Conservation (phyloP, 1,140 invertebrate species). For the Melitaea cinxia region DNA sequence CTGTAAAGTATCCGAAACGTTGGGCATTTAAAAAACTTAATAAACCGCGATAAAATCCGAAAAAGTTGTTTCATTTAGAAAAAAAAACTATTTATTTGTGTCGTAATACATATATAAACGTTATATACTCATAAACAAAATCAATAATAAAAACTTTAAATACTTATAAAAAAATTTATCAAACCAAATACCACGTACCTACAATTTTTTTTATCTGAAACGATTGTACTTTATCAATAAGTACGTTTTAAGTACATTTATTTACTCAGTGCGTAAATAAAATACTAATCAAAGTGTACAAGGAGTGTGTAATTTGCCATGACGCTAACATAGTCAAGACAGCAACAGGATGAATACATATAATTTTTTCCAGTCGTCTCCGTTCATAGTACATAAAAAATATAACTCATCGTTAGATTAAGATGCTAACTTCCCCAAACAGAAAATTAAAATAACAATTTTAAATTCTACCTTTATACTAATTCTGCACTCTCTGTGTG, state of each 20-base stretch:
- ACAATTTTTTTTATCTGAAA: not conserved
- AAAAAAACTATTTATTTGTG: no score
- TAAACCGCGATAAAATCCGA: no score
- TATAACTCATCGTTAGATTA: no score
- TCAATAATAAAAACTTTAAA: not conserved
- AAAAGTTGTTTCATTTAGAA: no score
- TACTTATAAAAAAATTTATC: not conserved
- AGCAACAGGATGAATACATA: not conserved
- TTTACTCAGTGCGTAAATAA: not conserved
- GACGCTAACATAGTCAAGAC: conserved; percentile 1
- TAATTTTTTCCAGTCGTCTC: not conserved
- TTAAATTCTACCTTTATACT: no score
- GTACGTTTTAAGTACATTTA: not conserved
- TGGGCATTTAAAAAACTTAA: no score
- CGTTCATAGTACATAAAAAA: not conserved
- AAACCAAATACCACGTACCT: not conserved
- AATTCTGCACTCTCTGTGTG: no score
- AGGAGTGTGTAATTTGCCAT: not conserved
- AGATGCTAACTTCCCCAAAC: no score
- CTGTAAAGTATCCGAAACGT: no score
- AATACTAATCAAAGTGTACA: not conserved
- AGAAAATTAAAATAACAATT: no score
- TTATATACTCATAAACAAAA: no score
- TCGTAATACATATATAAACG: no score
- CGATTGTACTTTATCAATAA: not conserved